Evolutionary conservation across 2,888 invertebrate genomes (phyloP).

Genomic region (Hypomecis punctinalis): DNA sequence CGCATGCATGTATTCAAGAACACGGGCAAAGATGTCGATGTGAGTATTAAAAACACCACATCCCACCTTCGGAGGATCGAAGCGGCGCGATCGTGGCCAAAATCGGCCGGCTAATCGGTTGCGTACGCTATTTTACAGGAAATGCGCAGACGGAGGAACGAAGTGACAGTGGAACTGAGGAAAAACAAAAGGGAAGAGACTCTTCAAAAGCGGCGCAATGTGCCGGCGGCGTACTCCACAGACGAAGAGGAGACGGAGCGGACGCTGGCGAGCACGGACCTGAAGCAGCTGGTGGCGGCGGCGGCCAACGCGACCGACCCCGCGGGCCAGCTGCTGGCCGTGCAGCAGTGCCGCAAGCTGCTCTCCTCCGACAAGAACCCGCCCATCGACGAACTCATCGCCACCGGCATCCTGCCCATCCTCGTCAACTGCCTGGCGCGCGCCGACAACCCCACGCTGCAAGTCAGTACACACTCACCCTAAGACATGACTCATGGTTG

Average conservation of each 20-base stretch:
- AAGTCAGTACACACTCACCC: not conserved
- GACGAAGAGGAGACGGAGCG: conserved; percentile 91
- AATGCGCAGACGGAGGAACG: conserved; percentile 98
- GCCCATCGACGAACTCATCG: conserved; percentile 98
- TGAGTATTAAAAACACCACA: conserved; percentile 84
- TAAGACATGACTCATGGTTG: not conserved
- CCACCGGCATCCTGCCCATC: conserved; percentile 97
- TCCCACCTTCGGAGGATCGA: not conserved
- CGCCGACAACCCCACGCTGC: conserved; percentile 94
- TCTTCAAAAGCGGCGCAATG: conserved; percentile 97
- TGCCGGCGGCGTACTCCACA: conserved; percentile 94
- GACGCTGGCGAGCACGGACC: conserved; percentile 88
- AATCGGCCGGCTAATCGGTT: conserved; percentile 39
- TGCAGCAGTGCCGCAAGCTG: conserved; percentile 97
- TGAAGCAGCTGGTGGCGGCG: conserved; percentile 93
- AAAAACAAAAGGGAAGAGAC: conserved; percentile 99
- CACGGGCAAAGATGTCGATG: conserved; percentile 99
- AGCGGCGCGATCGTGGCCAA: conserved; percentile 4
- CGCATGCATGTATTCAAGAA: conserved; percentile 98
- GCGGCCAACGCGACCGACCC: conserved; percentile 93
- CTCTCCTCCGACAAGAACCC: conserved; percentile 99
- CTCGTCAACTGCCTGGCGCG: conserved; percentile 95
- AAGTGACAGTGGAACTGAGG: conserved; percentile 97
- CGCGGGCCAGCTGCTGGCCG: conserved; percentile 93
- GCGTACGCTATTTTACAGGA: conserved; percentile 86